Conservation (phyloP, 2,888 invertebrate species). For the Crepidodera aurea region DNA sequence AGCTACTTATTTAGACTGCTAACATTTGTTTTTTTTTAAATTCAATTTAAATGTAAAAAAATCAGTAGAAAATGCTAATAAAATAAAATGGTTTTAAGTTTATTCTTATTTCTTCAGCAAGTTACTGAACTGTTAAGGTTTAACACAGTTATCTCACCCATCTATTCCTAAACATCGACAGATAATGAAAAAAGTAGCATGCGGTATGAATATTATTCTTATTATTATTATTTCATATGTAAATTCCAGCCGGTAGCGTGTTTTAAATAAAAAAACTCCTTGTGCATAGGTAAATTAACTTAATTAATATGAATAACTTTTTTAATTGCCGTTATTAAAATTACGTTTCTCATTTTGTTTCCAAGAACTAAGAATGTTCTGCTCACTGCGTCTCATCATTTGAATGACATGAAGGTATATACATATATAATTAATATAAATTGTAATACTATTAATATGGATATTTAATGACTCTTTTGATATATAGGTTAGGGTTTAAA, state of each 20-base stretch:
- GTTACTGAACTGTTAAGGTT: background rate
- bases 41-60: no score
- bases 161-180: background rate
- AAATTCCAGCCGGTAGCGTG: conserved; percentile 1
- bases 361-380: background rate
- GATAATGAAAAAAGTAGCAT: conserved; percentile 7
- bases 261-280: background rate
- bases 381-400: background rate
- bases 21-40: no score
- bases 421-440: background rate
- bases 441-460: no score
- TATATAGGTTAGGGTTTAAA: no score
- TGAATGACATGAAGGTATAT: background rate
- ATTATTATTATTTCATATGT: conserved; percentile 8
- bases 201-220: background rate
- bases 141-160: background rate
- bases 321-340: conserved; percentile 3
- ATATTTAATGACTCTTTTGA: no score
- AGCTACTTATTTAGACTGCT: no score
- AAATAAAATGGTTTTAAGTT: no score
- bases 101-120: no score
- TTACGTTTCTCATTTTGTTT: background rate
- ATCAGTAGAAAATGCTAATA: no score
- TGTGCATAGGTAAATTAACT: conserved; percentile 3
- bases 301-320: conserved; percentile 12